phyloP scores from a whole-genome alignment of 1,140 invertebrate genomes.

The Idris sp. region DNA sequence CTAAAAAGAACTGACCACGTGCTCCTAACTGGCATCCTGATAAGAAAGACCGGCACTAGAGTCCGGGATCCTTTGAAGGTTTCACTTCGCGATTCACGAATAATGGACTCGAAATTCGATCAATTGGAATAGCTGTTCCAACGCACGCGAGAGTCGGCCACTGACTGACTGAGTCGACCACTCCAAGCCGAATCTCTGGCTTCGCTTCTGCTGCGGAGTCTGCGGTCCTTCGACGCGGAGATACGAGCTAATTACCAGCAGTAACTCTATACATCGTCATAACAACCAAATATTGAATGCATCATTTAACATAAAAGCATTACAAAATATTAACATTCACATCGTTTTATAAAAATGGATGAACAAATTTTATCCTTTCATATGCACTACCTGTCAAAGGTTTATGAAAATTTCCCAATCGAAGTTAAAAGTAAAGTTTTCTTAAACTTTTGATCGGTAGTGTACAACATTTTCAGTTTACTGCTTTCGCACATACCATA shows the following conservation, averaged over 20 bases:
- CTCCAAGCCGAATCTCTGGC: conserved; percentile 65
- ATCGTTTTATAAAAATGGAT: too few relatives aligned
- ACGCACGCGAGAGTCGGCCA: conserved; percentile 74
- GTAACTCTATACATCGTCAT: conserved; percentile 21
- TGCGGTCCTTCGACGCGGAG: conserved; percentile 67
- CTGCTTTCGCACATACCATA: too few relatives aligned
- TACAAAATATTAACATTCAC: too few relatives aligned
- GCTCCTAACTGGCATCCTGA: conserved; percentile 67
- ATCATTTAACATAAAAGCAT: conserved; percentile 9
- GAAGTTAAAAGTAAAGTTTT: too few relatives aligned
- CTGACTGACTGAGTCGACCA: conserved; percentile 74
- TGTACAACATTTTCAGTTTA: too few relatives aligned
- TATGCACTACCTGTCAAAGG: too few relatives aligned
- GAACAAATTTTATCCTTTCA: too few relatives aligned
- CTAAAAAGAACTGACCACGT: conserved; percentile 71
- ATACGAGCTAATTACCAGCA: conserved; percentile 50
- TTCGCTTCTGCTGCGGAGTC: conserved; percentile 52
- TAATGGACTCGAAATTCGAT: conserved; percentile 45
- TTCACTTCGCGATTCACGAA: conserved; percentile 43
- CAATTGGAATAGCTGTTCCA: conserved; percentile 72
- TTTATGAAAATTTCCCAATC: too few relatives aligned
- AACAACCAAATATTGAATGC: conserved; percentile 14
- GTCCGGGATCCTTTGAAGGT: conserved; percentile 35
- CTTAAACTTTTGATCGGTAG: too few relatives aligned
- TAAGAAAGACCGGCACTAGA: conserved; percentile 53